Conservation (phyloP, 2,113 vertebrate species). For the Tringa solitaria region DNA sequence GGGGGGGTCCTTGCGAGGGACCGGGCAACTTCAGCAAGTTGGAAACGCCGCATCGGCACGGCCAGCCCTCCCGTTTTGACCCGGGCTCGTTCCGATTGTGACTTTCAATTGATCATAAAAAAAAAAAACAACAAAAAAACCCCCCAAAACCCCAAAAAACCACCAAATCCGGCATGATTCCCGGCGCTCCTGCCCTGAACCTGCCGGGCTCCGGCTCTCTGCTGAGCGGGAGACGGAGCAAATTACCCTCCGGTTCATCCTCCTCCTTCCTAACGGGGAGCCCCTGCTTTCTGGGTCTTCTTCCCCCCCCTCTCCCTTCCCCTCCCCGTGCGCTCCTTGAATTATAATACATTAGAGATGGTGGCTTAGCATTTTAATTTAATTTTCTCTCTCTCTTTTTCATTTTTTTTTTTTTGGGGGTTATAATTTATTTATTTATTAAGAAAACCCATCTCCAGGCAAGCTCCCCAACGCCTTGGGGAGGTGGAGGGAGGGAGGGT, state of each 20-base stretch:
- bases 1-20: too few species aligned
- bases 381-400: not conserved
- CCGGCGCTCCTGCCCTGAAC: not conserved
- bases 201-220: not conserved
- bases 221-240: not conserved
- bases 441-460: not conserved
- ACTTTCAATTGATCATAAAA: conserved; percentile 21
- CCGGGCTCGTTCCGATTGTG: conserved; percentile 21
- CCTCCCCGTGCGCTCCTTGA: not conserved
- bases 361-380: not conserved
- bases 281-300: not conserved
- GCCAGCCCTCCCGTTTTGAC: not conserved
- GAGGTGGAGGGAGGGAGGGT: not conserved
- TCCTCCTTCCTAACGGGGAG: not conserved
- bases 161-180: conserved; percentile 4
- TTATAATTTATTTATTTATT: not conserved
- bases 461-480: not conserved
- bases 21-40: not conserved
- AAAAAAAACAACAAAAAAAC: too few species aligned
- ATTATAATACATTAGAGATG: not conserved
- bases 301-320: not conserved
- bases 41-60: not conserved
- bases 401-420: not conserved
- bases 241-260: conserved; percentile 34
- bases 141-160: too few species aligned